phyloP scores from a whole-genome alignment of 2,888 invertebrate genomes.

The Liopterus haemorrhoidalis region DNA sequence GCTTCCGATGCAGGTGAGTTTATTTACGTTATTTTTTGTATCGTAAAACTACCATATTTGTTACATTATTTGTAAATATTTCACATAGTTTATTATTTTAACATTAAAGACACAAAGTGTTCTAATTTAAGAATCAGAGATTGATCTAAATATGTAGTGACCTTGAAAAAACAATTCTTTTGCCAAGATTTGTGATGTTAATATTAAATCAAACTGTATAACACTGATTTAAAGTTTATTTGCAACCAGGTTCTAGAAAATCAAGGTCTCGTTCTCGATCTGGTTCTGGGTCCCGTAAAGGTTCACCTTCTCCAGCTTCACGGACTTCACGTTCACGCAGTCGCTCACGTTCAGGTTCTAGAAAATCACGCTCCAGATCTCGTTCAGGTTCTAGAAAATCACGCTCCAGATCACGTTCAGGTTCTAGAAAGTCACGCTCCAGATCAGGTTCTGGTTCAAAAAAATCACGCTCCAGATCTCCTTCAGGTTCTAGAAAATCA shows the following conservation, averaged over 20 bases:
- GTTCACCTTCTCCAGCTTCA: conserved; percentile 31
- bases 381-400: conserved; percentile 32
- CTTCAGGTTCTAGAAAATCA: conserved; percentile 31
- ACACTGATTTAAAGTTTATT: not conserved
- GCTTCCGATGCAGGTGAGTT: conserved; percentile 16
- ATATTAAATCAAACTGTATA: too few relatives aligned
- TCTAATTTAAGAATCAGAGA: not conserved
- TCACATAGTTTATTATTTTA: too few relatives aligned
- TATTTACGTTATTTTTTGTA: not conserved
- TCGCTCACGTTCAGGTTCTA: conserved; percentile 27
- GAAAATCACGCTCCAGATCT: conserved; percentile 30
- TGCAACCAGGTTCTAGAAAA: conserved; percentile 24
- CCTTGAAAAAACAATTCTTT: not conserved
- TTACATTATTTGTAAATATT: too few relatives aligned
- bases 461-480: conserved; percentile 30
- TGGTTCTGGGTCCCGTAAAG: conserved; percentile 32
- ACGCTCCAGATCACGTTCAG: conserved; percentile 18
- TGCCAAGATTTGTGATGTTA: not conserved
- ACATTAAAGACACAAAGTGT: conserved; percentile 7
- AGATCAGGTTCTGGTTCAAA: conserved; percentile 32
- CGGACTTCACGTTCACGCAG: conserved; percentile 33
- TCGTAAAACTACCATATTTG: not conserved
- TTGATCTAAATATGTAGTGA: not conserved
- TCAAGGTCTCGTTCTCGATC: conserved; percentile 37
- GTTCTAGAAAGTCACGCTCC: conserved; percentile 35